Base-by-base conservation (phyloP, 2,888 invertebrate genomes). In the Endomychus coccineus region DNA sequence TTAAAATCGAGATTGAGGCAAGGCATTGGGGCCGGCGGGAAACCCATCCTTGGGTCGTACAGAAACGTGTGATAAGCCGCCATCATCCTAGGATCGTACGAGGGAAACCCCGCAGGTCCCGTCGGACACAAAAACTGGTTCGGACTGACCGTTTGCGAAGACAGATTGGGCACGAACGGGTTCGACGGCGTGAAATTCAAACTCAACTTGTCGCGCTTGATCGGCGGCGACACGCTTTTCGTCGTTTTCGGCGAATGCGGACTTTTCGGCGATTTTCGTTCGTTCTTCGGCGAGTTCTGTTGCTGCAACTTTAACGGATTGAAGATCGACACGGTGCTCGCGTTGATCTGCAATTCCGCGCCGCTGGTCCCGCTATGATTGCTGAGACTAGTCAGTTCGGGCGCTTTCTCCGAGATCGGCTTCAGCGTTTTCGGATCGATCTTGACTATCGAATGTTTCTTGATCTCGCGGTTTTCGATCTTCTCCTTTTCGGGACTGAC, bases 381-480 rank as follows among this genome's bases (percentile, higher is more conserved):
- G 28, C 42, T 62, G 15, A 66, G 45, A 43, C 55, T 64, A 9
- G 61, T 51, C 2, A 52, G 57, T 42, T 65, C 63, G 3, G 63
- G 62, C 1, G 64, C 62, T 34, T 62, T 59, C 34, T 63, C 64
- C 10, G 61, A 57, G 11, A 74, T 71, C 0, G 75, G 74, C 37
- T 71, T 70, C 13, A 75, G 51, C 0, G 75, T 75, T 55, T 74
- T 74, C 1, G 75, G 75, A 51, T 75, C 75, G 36, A 75, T 71
- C 51, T 74, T 74, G 3, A 67, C 64, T 12, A 67, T 65, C 16
- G 65, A 66, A 38, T 66, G 66, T 35, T 62, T 64, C 40, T 61
- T 63, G 16, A 66, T 66, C 40, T 66, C 66, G 15, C 50, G 52
- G 36, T 59, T 61, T 28, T 52, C 55, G n/a, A 42, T 10, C 27